Conservation (phyloP, 2,113 vertebrate species). For the Carassius gibelio region DNA sequence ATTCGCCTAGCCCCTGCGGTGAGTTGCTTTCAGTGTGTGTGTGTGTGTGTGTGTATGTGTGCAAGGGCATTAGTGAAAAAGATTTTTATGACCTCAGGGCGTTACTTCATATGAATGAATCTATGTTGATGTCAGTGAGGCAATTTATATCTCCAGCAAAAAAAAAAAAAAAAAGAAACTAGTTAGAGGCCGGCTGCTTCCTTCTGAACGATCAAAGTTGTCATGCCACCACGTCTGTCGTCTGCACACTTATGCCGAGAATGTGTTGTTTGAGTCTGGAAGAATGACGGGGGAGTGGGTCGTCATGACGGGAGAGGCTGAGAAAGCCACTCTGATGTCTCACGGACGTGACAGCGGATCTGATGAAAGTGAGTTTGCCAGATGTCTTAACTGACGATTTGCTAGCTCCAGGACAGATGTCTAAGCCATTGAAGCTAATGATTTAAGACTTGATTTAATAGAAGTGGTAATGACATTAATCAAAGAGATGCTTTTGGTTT, state of each 20-base stretch:
- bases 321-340: conserved; percentile 43
- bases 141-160: conserved; percentile 21
- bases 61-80: conserved; percentile 17
- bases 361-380: conserved; percentile 44
- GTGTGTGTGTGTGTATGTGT: neutral
- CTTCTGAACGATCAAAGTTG: conserved; percentile 36
- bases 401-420: conserved; percentile 23
- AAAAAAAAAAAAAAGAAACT: conserved; percentile 30
- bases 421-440: conserved; percentile 35
- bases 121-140: conserved; percentile 40
- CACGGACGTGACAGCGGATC: conserved; percentile 30
- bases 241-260: conserved; percentile 28
- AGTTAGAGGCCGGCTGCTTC: conserved; percentile 15
- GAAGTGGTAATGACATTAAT: conserved; percentile 30
- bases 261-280: conserved; percentile 26
- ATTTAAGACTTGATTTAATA: conserved; percentile 36
- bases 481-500: conserved; percentile 33
- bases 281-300: conserved; percentile 33
- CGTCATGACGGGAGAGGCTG: conserved; percentile 31
- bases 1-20: conserved; percentile 42
- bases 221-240: conserved; percentile 37
- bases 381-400: conserved; percentile 42
- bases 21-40: conserved; percentile 6
- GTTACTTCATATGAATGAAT: conserved; percentile 45
- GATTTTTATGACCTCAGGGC: conserved; percentile 21